Conservation (phyloP, 2,113 vertebrate species). For the Crypturellus undulatus region DNA sequence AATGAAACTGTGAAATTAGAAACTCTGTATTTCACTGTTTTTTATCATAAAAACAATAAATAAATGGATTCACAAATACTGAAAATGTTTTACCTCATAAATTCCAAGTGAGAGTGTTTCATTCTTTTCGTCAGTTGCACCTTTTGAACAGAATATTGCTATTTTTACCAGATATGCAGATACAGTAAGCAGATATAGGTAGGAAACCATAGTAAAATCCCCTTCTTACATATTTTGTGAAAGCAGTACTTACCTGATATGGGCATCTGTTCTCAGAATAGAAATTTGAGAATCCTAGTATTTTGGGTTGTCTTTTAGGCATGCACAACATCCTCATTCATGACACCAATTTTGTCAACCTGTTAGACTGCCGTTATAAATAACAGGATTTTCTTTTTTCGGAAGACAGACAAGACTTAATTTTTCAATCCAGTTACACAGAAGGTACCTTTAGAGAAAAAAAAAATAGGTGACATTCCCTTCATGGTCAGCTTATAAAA, state of each 20-base stretch:
- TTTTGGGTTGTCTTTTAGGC: background rate
- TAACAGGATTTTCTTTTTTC: background rate
- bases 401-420: background rate
- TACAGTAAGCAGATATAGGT: background rate
- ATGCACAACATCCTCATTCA: rapidly evolving
- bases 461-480: background rate
- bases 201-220: background rate
- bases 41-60: background rate
- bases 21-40: background rate
- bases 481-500: background rate
- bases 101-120: background rate
- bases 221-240: background rate
- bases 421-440: background rate
- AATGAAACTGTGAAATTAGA: background rate
- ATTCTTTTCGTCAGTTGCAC: background rate
- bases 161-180: background rate
- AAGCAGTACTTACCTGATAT: background rate
- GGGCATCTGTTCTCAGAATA: background rate
- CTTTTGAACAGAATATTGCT: background rate
- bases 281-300: background rate
- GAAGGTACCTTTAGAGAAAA: background rate
- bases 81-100: background rate
- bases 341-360: background rate
- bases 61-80: background rate
- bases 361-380: rapidly evolving